These are phyloP conservation scores for Mylabris sibirica DNA, from an alignment of 2,888 invertebrate genomes.

Conservation along the genomic window DNA sequence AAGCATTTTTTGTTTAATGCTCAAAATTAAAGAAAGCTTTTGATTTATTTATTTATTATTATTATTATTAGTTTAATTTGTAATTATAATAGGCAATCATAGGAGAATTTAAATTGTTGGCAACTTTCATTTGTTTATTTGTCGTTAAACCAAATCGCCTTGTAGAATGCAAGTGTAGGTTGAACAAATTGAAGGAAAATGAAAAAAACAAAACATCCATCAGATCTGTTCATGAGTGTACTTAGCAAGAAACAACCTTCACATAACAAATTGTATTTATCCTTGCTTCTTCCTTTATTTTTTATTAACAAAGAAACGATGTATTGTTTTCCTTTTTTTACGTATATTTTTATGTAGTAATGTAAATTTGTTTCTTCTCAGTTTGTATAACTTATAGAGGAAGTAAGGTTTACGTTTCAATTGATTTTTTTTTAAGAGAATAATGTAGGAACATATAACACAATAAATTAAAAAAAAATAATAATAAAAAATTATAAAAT, in stretches of 20 bases:
- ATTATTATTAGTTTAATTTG: background rate
- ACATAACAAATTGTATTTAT: conserved; percentile 28
- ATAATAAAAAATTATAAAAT: conserved; percentile 51
- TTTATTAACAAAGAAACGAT: conserved; percentile 21
- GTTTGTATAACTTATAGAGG: conserved; percentile 37
- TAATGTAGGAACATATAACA: conserved; percentile 53
- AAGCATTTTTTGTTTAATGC: conserved; percentile 20
- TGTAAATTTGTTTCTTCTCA: conserved; percentile 34
- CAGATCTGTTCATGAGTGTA: conserved; percentile 56
- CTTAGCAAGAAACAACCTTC: conserved; percentile 49
- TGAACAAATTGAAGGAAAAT: conserved; percentile 28
- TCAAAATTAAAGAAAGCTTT: conserved; percentile 13
- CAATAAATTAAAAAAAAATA: conserved; percentile 34
- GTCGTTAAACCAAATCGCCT: background rate
- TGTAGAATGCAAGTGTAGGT: conserved; percentile 31
- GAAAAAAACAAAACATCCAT: conserved; percentile 42
- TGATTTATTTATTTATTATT: conserved; percentile 31
- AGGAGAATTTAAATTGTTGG: conserved; percentile 4
- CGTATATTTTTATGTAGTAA: conserved; percentile 39
- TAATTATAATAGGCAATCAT: background rate
- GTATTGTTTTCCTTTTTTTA: conserved; percentile 39
- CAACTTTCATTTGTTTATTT: conserved; percentile 10
- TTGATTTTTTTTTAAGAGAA: conserved; percentile 40
- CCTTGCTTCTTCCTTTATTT: conserved; percentile 43
- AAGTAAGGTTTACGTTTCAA: conserved; percentile 45